A percentile compares a stretch with the other conserved stretches of the same genome.
Conservation (phyloP, 2,888 invertebrate genomes). For the Zeuzera pyrina region DNA sequence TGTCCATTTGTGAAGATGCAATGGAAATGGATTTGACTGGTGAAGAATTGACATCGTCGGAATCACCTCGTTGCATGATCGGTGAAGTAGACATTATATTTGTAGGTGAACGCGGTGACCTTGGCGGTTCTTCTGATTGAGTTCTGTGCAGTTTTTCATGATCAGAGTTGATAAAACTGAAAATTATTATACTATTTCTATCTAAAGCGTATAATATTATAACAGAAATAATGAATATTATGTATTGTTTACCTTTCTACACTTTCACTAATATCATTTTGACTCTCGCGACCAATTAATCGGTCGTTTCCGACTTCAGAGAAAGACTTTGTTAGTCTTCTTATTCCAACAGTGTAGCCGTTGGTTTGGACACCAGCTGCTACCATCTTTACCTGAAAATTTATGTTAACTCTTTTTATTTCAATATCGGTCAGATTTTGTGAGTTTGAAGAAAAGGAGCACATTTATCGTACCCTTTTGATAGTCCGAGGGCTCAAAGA, state of each 20-base stretch:
- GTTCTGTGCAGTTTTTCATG: constrained; percentile 87
- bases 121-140: constrained; percentile 87
- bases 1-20: constrained; percentile 55
- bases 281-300: constrained; percentile 40
- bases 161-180: constrained; percentile 60
- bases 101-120: constrained; percentile 79
- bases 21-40: constrained; percentile 56
- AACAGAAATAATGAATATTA: neutral
- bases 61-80: constrained; percentile 49
- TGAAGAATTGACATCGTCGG: constrained; percentile 57
- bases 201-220: neutral
- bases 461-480: constrained; percentile 76
- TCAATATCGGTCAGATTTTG: no score
- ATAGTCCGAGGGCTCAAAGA: constrained; percentile 87
- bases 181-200: constrained; percentile 11
- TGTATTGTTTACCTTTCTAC: constrained; percentile 46
- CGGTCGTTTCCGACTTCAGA: constrained; percentile 79
- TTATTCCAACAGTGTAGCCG: constrained; percentile 74
- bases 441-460: neutral
- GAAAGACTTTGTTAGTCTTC: constrained; percentile 87
- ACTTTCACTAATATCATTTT: constrained; percentile 38
- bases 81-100: constrained; percentile 62
- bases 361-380: constrained; percentile 94
- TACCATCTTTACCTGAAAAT: constrained; percentile 83
- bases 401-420: neutral